Evolutionary conservation across 2,113 vertebrate genomes (phyloP).

Genomic region (Syngnathus typhle): DNA sequence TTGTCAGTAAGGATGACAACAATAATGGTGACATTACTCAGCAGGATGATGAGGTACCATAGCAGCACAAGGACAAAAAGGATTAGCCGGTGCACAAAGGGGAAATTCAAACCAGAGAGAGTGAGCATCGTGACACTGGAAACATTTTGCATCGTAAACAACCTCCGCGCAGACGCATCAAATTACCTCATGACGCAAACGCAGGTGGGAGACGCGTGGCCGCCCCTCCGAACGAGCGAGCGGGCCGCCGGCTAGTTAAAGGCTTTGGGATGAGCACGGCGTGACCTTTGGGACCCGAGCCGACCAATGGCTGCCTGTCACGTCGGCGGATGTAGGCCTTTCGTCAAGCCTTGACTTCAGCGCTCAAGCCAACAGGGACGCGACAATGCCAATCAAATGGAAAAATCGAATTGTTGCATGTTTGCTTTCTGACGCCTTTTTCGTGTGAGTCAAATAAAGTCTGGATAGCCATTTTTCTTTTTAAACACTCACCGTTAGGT

Average conservation of each 20-base stretch:
- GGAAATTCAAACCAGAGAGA: conserved; percentile 29
- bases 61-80: conserved; percentile 20
- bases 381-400: neutral
- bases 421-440: too few relatives aligned
- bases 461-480: too few relatives aligned
- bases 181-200: neutral
- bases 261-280: neutral
- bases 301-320: conserved; percentile 5
- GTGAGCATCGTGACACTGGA: conserved; percentile 13
- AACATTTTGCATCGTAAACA: conserved; percentile 29
- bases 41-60: conserved; percentile 21
- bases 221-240: neutral
- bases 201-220: neutral
- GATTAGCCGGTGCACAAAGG: neutral
- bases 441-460: too few relatives aligned
- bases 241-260: neutral
- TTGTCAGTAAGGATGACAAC: conserved; percentile 32
- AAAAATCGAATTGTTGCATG: too few relatives aligned
- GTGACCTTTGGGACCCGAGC: neutral
- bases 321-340: neutral
- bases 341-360: neutral
- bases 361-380: neutral
- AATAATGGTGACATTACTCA: conserved; percentile 30
- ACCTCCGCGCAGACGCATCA: neutral
- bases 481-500: too few relatives aligned